Conservation (phyloP, 1,140 invertebrate genomes). For the Heterodera carotae region DNA sequence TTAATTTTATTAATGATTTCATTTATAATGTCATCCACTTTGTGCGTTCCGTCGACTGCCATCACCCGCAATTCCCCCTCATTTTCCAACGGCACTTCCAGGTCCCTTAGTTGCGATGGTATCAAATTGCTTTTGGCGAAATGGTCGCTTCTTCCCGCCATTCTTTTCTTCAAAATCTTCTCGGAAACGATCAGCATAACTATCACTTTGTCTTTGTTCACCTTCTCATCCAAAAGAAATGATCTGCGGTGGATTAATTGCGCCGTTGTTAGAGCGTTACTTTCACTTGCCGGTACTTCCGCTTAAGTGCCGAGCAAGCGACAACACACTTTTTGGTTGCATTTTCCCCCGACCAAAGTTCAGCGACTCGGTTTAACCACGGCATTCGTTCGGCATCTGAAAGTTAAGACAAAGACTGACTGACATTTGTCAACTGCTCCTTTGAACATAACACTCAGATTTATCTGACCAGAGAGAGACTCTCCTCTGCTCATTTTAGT, state of each 20-base stretch:
- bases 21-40: neutral
- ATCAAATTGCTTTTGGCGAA: constrained; percentile 26
- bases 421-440: neutral
- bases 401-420: neutral
- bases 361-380: constrained; percentile 22
- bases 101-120: constrained; percentile 9
- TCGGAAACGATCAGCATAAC: constrained; percentile 16
- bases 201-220: neutral
- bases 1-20: neutral
- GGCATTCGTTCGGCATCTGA: constrained; percentile 37
- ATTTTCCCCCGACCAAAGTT: neutral
- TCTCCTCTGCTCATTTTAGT: constrained; percentile 36
- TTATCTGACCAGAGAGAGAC: constrained; percentile 28
- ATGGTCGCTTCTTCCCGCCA: constrained; percentile 10
- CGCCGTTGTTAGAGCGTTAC: neutral
- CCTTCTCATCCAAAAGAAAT: constrained; percentile 16
- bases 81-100: constrained; percentile 26
- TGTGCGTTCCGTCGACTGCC: neutral
- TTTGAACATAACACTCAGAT: neutral
- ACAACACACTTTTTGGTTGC: constrained; percentile 19
- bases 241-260: neutral
- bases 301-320: constrained; percentile 40
- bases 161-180: constrained; percentile 11
- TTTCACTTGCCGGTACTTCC: constrained; percentile 16
- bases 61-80: neutral